Evolutionary conservation across 2,888 invertebrate species (phyloP), one percentile per base, ranked within the genome.

Genomic region (Latrodectus elegans): DNA sequence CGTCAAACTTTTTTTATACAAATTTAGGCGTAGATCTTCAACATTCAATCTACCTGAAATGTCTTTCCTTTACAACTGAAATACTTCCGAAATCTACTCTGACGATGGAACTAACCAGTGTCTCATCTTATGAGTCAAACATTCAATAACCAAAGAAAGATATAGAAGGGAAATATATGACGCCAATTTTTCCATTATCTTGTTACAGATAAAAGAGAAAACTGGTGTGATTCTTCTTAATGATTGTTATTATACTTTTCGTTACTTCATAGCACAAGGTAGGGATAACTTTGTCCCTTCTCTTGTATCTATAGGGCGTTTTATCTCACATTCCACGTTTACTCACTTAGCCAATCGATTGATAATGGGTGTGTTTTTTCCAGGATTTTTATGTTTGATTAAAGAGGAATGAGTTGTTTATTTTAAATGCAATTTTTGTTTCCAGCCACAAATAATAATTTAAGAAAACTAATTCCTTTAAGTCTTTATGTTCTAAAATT

Each of bases 121-220:
- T 67, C 52, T 38, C 49, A 64, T 52, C 64, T n/a, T 12, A 12
- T 81, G 74, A 81, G 52, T 81, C 74, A 81, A 53, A 14, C 38
- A 38, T 38, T 38, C 38, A 38, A 38, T 38, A 38, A 38, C 38
- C 38, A 38, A 1, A 38, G 38, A 14, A 12, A 70, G 78, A 38
- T 22, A 49, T 26, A n/a, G 22, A 26, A 15, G 10, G 6, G 26
- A 60, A 72, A 79, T 22, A 64, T 72, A 65, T 22, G 64, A 80
- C 72, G 67, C 26, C 67, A 53, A 73, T 67, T 26, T 67, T 81
- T 52, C 81, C 73, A 81, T 81, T 81, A 81, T 81, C 81, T 81
- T 52, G 64, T 53, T 67, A 74, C 67, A n/a, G 81, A 81, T 81
- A 81, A 81, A 81, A 15, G 11, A 52, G 67, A 26, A 55, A 26